Conservation (phyloP, 2,888 invertebrate species). For the Drosophila prostipennis region DNA sequence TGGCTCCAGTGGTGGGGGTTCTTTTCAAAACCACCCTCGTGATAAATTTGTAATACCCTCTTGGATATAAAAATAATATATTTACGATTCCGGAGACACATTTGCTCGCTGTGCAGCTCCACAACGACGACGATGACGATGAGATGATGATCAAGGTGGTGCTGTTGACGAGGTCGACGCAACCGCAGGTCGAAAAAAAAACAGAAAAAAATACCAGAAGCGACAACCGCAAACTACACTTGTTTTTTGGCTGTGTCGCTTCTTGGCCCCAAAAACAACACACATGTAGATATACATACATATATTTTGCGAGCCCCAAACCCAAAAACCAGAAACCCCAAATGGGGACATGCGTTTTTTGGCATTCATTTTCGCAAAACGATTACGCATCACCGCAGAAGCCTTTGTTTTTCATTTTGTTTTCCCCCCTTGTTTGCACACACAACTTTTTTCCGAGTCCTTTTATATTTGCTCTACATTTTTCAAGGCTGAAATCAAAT, state of each 20-base stretch:
- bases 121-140: no score
- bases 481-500: not conserved
- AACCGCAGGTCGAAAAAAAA: slow-evolving; percentile 21
- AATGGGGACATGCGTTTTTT: slow-evolving; percentile 7
- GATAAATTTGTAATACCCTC: not conserved
- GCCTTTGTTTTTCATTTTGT: slow-evolving; percentile 1
- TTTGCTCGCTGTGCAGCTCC: not conserved
- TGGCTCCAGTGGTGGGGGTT: no score
- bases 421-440: slow-evolving; percentile 1
- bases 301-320: not conserved
- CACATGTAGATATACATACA: not conserved
- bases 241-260: slow-evolving; percentile 37
- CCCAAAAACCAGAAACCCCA: no score
- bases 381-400: slow-evolving; percentile 53
- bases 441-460: not conserved
- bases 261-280: slow-evolving; percentile 27
- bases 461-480: not conserved
- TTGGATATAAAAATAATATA: not conserved
- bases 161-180: slow-evolving; percentile 20
- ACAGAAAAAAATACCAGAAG: not conserved
- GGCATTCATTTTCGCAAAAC: slow-evolving; percentile 59
- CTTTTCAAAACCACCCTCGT: no score
- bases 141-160: slow-evolving; percentile 6
- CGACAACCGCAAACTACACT: slow-evolving; percentile 47
- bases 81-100: not conserved